These are phyloP conservation scores for Ceriagrion tenellum DNA, from an alignment of 2,888 invertebrate genomes.

Conservation along the genomic window DNA sequence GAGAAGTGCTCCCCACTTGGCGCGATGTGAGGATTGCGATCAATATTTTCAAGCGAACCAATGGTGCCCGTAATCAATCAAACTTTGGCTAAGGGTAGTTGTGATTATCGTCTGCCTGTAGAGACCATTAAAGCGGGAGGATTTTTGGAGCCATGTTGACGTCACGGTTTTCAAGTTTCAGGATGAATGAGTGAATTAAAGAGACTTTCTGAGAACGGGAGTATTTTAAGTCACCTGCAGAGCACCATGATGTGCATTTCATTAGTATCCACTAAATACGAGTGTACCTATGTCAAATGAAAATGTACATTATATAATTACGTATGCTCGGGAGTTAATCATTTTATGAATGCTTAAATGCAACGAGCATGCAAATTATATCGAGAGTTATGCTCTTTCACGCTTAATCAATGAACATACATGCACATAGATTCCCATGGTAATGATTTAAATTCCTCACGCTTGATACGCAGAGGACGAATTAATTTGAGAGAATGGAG, in stretches of 20 bases:
- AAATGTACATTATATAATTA: no score
- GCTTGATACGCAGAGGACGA: background rate
- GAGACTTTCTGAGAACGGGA: no score
- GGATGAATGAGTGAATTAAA: no score
- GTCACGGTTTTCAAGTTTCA: background rate
- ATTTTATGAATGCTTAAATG: no score
- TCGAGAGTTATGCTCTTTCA: no score
- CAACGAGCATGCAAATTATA: no score
- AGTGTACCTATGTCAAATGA: no score
- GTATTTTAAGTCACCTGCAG: no score
- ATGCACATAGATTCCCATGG: background rate
- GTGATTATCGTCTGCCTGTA: background rate
- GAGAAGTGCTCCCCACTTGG: background rate
- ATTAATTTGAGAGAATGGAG: background rate
- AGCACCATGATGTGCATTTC: no score
- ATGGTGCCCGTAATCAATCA: background rate
- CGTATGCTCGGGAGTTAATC: no score
- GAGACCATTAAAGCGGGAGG: background rate
- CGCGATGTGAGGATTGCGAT: background rate
- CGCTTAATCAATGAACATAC: no score
- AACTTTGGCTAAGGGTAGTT: background rate
- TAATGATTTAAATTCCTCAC: background rate
- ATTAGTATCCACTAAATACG: no score
- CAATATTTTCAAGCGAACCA: background rate
- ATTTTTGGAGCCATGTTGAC: background rate